phyloP scores from a whole-genome alignment of 2,113 vertebrate species.

The Gavia stellata region DNA sequence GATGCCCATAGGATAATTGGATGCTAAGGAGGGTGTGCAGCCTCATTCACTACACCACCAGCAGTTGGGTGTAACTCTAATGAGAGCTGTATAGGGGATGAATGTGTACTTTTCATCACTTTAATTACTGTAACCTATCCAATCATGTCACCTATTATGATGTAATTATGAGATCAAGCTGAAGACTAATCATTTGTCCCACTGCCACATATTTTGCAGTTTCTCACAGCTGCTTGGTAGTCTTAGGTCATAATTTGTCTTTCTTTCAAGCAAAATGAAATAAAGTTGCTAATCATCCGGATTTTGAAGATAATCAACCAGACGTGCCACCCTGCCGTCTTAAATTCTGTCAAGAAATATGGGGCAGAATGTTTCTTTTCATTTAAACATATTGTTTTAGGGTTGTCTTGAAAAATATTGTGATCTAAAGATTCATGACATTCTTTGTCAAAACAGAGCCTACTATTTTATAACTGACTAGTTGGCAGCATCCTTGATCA shows the following conservation, averaged over 20 bases:
- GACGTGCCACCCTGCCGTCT: background rate
- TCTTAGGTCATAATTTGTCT: background rate
- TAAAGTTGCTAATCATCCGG: background rate
- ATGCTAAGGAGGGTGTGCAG: background rate
- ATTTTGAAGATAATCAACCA: background rate
- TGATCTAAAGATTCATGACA: background rate
- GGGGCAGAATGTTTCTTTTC: slow-evolving; percentile 11
- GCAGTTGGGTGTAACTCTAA: slow-evolving; percentile 35
- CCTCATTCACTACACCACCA: slow-evolving; percentile 1
- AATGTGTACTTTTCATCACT: slow-evolving; percentile 55
- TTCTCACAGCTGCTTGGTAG: background rate
- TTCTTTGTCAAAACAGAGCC: slow-evolving; percentile 13
- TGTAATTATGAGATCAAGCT: slow-evolving; percentile 53
- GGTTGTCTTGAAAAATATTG: slow-evolving; percentile 15
- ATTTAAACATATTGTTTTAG: slow-evolving; percentile 21
- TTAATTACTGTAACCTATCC: slow-evolving; percentile 54
- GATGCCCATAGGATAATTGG: background rate
- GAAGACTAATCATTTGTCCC: slow-evolving; percentile 43
- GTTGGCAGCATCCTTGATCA: background rate
- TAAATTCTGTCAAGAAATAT: slow-evolving; percentile 5
- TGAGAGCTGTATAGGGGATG: background rate
- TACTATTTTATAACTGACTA: background rate
- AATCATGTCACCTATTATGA: slow-evolving; percentile 59
- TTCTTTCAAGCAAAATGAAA: background rate
- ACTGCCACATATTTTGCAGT: background rate